These are phyloP conservation scores for Macrobrachium rosenbergii DNA, from an alignment of 1,140 invertebrate species.

Conservation along the genomic window DNA sequence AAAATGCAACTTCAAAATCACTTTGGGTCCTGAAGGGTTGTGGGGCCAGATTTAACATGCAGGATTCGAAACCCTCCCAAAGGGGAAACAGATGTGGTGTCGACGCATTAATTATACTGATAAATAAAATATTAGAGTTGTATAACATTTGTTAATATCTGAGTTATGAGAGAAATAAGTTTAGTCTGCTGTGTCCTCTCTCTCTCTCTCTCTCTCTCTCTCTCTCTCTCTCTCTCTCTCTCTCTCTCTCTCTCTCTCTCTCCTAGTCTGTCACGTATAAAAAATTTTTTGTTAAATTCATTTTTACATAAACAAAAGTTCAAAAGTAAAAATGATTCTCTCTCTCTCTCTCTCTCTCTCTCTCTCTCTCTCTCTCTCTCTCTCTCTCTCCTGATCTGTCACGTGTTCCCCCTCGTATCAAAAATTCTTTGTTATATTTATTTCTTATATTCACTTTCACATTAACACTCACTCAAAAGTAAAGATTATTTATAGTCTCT, in stretches of 20 bases:
- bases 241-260: conserved; percentile 26
- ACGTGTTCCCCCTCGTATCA: not conserved
- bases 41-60: too few species aligned
- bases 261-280: not conserved
- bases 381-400: too few species aligned
- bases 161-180: not conserved
- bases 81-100: too few species aligned
- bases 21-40: too few species aligned
- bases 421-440: not conserved
- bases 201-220: not conserved
- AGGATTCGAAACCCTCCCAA: too few species aligned
- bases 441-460: not conserved
- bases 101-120: too few species aligned
- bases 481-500: too few species aligned
- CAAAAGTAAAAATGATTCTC: too few species aligned
- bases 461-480: too few species aligned
- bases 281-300: too few species aligned
- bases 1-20: too few species aligned
- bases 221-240: conserved; percentile 25
- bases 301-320: not conserved
- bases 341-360: not conserved
- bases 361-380: not conserved
- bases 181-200: conserved; percentile 9
- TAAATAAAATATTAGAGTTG: not conserved
- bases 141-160: not conserved